Evolutionary conservation across 1,140 invertebrate species (phyloP).

Genomic region (Procambarus virginalis): DNA sequence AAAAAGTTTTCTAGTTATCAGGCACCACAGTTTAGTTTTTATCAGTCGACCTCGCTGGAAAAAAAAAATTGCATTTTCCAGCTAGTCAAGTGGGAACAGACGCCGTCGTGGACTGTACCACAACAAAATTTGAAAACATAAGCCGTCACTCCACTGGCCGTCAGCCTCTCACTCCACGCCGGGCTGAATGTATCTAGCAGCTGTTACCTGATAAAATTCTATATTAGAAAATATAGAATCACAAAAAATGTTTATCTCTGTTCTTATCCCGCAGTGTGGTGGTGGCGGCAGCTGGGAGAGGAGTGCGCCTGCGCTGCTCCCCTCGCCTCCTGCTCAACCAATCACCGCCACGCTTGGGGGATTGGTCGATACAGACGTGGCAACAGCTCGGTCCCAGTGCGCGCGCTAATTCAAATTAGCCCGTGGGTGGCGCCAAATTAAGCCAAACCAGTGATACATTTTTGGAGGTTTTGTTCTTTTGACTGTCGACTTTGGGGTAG

Average conservation of each 20-base stretch:
- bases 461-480: background rate
- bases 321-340: constrained; percentile 6
- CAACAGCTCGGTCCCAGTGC: constrained; percentile 42
- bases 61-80: background rate
- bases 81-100: background rate
- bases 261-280: constrained; percentile 30
- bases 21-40: background rate
- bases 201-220: constrained; percentile 32
- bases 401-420: constrained; percentile 64
- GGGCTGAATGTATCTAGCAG: constrained; percentile 6
- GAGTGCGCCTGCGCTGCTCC: constrained; percentile 35
- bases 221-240: constrained; percentile 7
- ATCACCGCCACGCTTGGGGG: constrained; percentile 25
- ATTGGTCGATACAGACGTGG: constrained; percentile 61
- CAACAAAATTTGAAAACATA: background rate
- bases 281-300: constrained; percentile 22
- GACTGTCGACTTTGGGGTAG: background rate
- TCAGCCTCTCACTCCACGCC: background rate
- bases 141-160: background rate
- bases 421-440: constrained; percentile 56
- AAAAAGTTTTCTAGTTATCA: background rate
- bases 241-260: constrained; percentile 42
- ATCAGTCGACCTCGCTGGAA: background rate
- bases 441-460: constrained; percentile 26
- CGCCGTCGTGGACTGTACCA: background rate